Base-by-base conservation (phyloP, 2,113 vertebrate species). In the Pomatorhinus ruficollis region DNA sequence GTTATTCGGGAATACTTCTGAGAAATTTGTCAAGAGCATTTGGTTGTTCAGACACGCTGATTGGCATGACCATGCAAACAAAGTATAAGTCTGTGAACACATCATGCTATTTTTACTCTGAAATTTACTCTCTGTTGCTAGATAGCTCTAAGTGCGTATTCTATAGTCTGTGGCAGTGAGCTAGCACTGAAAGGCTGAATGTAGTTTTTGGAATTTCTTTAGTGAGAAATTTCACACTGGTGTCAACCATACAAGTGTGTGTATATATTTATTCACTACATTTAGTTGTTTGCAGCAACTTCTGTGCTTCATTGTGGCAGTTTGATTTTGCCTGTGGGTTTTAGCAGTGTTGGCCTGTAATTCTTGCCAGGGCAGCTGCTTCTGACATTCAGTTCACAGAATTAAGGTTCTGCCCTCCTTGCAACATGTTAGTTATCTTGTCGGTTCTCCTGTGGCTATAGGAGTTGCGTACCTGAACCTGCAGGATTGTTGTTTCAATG, bases 161-260 rank as follows among this genome's bases (percentile, higher is more conserved):
- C 28, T 5, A 0, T 30, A 27, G 20, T 15, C 31, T 54, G 0
- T 14, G 42, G 15, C n/a, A 35, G 42, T 21, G 20, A 63, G 28
- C 33, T 75, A 59, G 39, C 18, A 22, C 13, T 50, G 60, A 21
- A 87, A 30, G 39, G 47, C 45, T 65, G 31, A 83, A 15, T 16
- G 7, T 21, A 9, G 16, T 5, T 89, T 87, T 57, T 74, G 20
- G 57, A 7, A 12, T 56, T 70, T 66, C n/a, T 70, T n/a, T n/a
- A 52, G 15, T 35, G 22, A 78, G 44, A 89, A 92, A 39, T 27
- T 90, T 78, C 52, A 23, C 31, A 31, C 6, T 6, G 4, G 4
- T 52, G 37, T 54, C 28, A 52, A 20, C 28, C 3, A 3, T 5
- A 37, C 13, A 4, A 14, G 7, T 5, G 11, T 9, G 28, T 47